Evolutionary conservation across 2,797 vertebrate species (phyloP), one percentile per base, ranked within the genome.

Genomic region (Oryzias sinensis): DNA sequence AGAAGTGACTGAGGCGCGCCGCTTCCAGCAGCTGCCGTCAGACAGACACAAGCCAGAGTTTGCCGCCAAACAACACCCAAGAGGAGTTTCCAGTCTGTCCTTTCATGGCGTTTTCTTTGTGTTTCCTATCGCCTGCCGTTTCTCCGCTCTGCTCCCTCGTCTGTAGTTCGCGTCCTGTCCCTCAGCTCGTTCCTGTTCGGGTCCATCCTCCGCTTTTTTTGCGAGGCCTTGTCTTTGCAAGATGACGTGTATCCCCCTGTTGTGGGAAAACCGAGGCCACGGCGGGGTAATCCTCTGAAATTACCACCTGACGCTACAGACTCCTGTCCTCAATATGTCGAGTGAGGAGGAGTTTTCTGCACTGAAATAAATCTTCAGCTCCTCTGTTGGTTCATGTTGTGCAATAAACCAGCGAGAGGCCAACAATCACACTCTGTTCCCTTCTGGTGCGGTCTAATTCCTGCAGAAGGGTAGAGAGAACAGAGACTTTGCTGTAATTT

Each of bases 171-270:
- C 0, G 37, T 20, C 16, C 27, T 37, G 0, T 22, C 56, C 54
- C 27, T 61, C 15, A 59, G 54, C 88, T 94, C 92, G 92, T 90
- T 80, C 91, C 78, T 65, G 65, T 79, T 93, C 87, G 91, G 89
- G 56, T 91, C 91, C 92, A 89, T 92, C 93, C 93, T 94, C 93
- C 90, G 92, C 72, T 74, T 94, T 94, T 29, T 94, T 94, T 95
- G 93, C 93, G 92, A 96, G 93, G 94, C 93, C 76, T 86, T 92
- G 93, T 93, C 93, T 95, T 95, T 93, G 91, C 91, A 92, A 79
- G 80, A 92, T 87, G 92, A 92, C 87, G 87, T 85, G 91, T 91
- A 90, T 92, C 91, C 81, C 90, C 88, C 70, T 78, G 87, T 90
- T 82, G 88, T 86, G 91, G 92, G 90, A 90, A 90, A 89, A 85